A percentile compares a stretch with the other conserved stretches of the same genome.
Conservation (phyloP, 2,888 invertebrate genomes). For the Lasioglossum villosulum region DNA sequence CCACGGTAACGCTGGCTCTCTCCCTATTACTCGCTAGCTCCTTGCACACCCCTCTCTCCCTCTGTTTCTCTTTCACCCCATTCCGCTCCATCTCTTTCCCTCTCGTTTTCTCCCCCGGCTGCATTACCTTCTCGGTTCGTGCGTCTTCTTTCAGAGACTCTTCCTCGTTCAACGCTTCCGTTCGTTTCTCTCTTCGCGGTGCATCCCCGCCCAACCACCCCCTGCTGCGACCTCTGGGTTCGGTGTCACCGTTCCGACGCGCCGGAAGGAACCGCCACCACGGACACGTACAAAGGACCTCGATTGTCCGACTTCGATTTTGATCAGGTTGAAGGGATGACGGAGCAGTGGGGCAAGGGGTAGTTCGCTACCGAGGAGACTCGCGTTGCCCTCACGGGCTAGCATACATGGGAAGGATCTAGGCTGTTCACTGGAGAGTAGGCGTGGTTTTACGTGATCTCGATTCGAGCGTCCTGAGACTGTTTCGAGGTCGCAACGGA, state of each 20-base stretch:
- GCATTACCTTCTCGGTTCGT: constrained; percentile 6
- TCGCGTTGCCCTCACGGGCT: neutral
- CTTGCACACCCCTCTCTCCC: no score
- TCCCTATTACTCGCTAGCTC: constrained; percentile 45
- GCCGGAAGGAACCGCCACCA: constrained; percentile 24
- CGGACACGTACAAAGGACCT: constrained; percentile 5
- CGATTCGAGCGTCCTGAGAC: neutral
- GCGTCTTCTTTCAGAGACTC: constrained; percentile 29
- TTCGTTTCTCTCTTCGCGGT: neutral
- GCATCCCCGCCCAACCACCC: constrained; percentile 12
- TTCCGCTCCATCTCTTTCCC: constrained; percentile 36
- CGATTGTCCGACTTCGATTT: constrained; percentile 2
- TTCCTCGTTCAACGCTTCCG: constrained; percentile 18
- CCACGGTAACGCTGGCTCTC: constrained; percentile 51
- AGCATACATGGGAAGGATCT: neutral
- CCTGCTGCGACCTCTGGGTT: neutral
- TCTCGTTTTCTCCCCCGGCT: neutral
- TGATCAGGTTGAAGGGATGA: neutral
- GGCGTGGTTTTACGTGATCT: neutral
- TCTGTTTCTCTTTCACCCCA: constrained; percentile 45
- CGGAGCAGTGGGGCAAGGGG: neutral
- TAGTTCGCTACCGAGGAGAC: neutral
- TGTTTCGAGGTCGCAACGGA: neutral
- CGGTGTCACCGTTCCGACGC: constrained; percentile 56
- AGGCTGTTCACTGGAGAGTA: neutral